phyloP scores from a whole-genome alignment of 2,888 invertebrate species.

The Papilio elwesi region DNA sequence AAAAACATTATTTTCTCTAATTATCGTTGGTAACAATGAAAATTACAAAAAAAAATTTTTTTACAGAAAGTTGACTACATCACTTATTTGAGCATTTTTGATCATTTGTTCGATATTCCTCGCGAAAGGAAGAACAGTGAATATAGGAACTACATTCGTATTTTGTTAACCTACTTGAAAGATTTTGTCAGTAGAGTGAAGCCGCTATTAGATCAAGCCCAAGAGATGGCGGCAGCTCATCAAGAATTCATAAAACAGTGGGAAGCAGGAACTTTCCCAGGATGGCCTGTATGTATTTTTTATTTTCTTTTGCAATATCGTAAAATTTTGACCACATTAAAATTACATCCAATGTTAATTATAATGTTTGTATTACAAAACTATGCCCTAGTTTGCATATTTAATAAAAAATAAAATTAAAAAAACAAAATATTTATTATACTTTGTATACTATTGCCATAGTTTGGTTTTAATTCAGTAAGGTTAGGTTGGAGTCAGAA shows the following conservation, averaged over 20 bases:
- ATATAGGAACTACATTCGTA: conserved; percentile 92
- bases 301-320: not conserved
- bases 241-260: conserved; percentile 94
- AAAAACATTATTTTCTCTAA: no score
- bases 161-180: conserved; percentile 92
- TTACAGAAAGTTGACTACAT: conserved; percentile 96
- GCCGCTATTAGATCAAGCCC: conserved; percentile 92
- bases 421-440: no score
- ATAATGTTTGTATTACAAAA: no score
- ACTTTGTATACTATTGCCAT: no score
- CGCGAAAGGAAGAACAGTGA: conserved; percentile 95
- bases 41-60: not conserved
- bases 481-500: no score
- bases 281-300: conserved; percentile 90
- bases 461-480: no score
- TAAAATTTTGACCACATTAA: no score
- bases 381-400: no score
- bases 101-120: conserved; percentile 97
- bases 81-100: conserved; percentile 95
- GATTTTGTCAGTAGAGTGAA: conserved; percentile 93
- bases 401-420: no score
- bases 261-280: conserved; percentile 95
- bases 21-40: not conserved
- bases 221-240: conserved; percentile 90
- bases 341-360: no score